phyloP scores from a whole-genome alignment of 2,113 vertebrate species.

The Oxyura jamaicensis region DNA sequence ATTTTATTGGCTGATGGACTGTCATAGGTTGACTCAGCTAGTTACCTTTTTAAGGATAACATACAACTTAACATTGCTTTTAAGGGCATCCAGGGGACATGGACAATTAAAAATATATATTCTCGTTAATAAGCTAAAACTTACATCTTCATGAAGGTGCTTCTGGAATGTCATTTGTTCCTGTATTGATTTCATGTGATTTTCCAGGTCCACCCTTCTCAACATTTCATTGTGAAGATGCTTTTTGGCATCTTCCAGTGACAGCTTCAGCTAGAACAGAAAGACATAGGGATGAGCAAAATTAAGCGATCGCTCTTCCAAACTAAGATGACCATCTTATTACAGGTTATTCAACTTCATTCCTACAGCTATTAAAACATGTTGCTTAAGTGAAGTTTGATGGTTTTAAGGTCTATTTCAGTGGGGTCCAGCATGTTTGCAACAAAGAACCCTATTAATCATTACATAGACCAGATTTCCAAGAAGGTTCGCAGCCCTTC shows the following conservation, averaged over 20 bases:
- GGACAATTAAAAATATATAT: background rate
- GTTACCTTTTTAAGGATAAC: slow-evolving; percentile 17
- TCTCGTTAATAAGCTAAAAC: slow-evolving; percentile 42
- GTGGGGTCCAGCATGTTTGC: background rate
- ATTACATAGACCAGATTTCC: background rate
- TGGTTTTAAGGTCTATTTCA: background rate
- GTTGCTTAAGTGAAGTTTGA: background rate
- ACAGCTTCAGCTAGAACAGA: slow-evolving; percentile 37
- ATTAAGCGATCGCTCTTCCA: background rate
- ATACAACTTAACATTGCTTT: slow-evolving; percentile 5
- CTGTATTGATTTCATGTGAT: slow-evolving; percentile 79
- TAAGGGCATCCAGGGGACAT: background rate
- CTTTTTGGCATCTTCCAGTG: slow-evolving; percentile 74
- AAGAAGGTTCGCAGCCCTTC: background rate
- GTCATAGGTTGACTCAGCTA: background rate
- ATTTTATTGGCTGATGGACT: background rate
- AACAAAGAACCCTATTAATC: background rate
- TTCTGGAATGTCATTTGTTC: slow-evolving; percentile 85
- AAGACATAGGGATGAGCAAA: background rate
- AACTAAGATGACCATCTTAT: background rate
- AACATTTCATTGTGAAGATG: slow-evolving; percentile 82
- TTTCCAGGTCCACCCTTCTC: slow-evolving; percentile 80
- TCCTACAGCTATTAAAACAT: background rate
- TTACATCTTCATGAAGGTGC: slow-evolving; percentile 80
- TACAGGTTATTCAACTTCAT: background rate